Conservation (phyloP, 2,113 vertebrate species). For the Laterallus jamaicensis region DNA sequence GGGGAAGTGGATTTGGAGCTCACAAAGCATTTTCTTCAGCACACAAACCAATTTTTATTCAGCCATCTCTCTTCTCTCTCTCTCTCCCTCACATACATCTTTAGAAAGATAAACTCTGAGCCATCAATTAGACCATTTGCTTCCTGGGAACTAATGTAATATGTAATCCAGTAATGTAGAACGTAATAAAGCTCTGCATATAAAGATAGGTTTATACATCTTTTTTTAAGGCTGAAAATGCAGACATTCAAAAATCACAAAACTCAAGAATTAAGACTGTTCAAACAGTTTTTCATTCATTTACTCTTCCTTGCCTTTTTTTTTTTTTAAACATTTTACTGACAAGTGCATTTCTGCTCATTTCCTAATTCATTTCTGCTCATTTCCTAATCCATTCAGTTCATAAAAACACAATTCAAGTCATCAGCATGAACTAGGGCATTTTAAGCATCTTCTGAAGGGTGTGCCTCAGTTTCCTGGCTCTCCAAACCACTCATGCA, state of each 20-base stretch:
- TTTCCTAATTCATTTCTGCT: background rate
- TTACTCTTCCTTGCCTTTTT: background rate
- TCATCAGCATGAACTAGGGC: background rate
- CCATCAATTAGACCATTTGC: background rate
- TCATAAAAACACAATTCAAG: background rate
- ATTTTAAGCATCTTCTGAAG: background rate
- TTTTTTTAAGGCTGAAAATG: background rate
- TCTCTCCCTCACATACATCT: background rate
- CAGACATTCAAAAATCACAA: background rate
- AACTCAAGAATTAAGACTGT: background rate
- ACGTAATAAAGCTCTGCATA: background rate
- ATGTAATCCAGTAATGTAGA: background rate
- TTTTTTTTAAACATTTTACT: background rate
- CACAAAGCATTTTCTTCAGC: background rate
- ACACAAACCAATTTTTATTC: background rate
- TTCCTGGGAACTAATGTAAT: background rate
- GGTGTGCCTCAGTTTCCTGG: background rate
- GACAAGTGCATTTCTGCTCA: background rate
- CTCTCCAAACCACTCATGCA: background rate
- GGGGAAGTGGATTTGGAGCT: background rate
- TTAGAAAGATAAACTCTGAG: background rate
- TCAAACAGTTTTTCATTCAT: background rate
- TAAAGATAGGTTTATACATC: background rate
- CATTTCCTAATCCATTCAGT: accelerated
- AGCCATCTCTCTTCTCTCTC: background rate